Evolutionary conservation across 1,140 invertebrate genomes (phyloP).

Genomic region (Scaptomyza graminum): DNA sequence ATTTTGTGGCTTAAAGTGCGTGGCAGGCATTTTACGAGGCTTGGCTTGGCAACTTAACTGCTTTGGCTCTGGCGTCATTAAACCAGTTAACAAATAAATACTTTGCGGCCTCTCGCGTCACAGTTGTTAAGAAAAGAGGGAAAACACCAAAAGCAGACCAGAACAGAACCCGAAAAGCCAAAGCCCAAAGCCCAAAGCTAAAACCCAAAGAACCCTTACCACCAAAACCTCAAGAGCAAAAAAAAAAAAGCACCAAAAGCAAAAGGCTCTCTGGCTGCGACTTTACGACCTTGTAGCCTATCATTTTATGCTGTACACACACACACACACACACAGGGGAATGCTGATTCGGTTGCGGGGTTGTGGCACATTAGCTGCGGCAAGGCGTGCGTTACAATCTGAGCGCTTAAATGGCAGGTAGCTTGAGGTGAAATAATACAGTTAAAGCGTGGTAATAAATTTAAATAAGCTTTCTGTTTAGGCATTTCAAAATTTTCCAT

Average conservation of each 20-base stretch:
- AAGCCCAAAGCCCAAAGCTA: not conserved
- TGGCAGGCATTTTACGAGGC: constrained; percentile 65
- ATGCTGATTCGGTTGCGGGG: constrained; percentile 20
- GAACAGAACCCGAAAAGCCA: too few species aligned
- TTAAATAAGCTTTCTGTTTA: not conserved
- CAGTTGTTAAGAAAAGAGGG: constrained; percentile 13
- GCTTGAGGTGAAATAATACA: constrained; percentile 1
- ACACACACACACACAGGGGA: constrained; percentile 1
- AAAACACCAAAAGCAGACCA: not conserved
- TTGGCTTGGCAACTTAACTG: constrained; percentile 21
- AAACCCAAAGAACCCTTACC: not conserved
- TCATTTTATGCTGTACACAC: constrained; percentile 27
- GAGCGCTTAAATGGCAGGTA: constrained; percentile 5
- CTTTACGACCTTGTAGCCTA: constrained; percentile 32
- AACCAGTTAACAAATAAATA: constrained; percentile 82
- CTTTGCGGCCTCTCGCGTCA: constrained; percentile 49
- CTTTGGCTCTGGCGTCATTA: constrained; percentile 68
- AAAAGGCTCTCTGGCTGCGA: constrained; percentile 22
- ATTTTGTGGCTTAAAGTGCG: constrained; percentile 73
- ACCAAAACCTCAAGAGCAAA: constrained; percentile 1
- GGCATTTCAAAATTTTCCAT: not conserved
- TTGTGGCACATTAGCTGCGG: constrained; percentile 19
- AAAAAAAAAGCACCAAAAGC: constrained; percentile 6
- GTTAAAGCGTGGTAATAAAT: constrained; percentile 11
- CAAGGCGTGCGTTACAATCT: constrained; percentile 6